Evolutionary conservation across 2,113 vertebrate genomes (phyloP).

Genomic region (Bettongia penicillata): DNA sequence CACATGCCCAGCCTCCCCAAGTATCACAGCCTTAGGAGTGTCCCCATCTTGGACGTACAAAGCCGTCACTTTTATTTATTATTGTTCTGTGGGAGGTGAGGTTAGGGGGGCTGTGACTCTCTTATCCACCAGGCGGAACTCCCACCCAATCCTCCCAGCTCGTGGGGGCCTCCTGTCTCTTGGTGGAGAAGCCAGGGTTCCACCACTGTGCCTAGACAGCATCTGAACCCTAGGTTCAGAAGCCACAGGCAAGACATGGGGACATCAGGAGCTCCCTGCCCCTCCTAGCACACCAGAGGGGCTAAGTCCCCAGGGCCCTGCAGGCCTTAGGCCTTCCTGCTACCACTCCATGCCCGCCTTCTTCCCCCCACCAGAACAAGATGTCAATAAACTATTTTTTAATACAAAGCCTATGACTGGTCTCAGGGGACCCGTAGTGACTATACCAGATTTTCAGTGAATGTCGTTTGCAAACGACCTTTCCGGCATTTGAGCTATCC

Average conservation of each 20-base stretch:
- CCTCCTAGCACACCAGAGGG: background rate
- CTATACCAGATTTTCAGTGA: background rate
- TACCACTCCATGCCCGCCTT: constrained; percentile 2
- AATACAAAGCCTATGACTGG: constrained; percentile 59
- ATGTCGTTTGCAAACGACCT: too few relatives aligned
- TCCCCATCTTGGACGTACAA: background rate
- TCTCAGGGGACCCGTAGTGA: constrained; percentile 48
- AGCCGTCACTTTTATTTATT: constrained; percentile 74
- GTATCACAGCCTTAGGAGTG: background rate
- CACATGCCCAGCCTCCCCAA: background rate
- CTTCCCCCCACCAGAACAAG: constrained; percentile 55
- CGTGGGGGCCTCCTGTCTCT: background rate
- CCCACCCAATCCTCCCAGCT: constrained; percentile 71
- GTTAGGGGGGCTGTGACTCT: constrained; percentile 51
- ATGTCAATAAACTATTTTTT: constrained; percentile 81
- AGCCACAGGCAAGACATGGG: too few relatives aligned
- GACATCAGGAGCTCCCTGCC: background rate
- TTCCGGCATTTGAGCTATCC: too few relatives aligned
- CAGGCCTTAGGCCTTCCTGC: constrained; percentile 14
- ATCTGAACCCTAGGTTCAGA: background rate
- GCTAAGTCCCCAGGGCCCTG: background rate
- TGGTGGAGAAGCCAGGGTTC: background rate
- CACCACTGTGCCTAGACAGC: background rate
- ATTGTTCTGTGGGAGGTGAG: constrained; percentile 14
- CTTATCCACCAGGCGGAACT: constrained; percentile 17